These are phyloP conservation scores for Lithophane socia DNA, from an alignment of 2,888 invertebrate species.

Conservation along the genomic window DNA sequence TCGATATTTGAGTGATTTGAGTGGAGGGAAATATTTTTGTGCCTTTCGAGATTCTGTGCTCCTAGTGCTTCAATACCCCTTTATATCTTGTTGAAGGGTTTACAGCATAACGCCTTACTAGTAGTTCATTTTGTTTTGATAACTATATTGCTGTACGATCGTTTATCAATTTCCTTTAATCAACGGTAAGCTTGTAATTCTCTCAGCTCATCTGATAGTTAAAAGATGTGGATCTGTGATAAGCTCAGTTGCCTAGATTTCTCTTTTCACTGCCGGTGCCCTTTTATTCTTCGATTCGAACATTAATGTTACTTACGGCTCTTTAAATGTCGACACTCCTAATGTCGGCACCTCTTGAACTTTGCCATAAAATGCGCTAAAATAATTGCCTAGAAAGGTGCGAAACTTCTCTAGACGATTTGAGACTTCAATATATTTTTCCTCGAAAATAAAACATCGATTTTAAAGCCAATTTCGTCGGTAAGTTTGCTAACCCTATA, in stretches of 20 bases:
- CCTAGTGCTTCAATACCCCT: not conserved
- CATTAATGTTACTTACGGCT: conserved; percentile 43
- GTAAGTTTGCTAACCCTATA: conserved; percentile 58
- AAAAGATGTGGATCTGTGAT: conserved; percentile 35
- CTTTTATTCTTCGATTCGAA: conserved; percentile 36
- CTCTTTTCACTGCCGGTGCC: conserved; percentile 41
- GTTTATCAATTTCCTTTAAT: conserved; percentile 1
- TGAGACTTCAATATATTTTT: conserved; percentile 16
- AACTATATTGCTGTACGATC: not conserved
- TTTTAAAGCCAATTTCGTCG: conserved; percentile 17
- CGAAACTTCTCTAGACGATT: conserved; percentile 22
- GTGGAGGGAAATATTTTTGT: conserved; percentile 19
- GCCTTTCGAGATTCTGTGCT: conserved; percentile 1
- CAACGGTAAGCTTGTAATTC: conserved; percentile 11
- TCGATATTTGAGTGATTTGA: conserved; percentile 29
- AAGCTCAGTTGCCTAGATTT: conserved; percentile 27
- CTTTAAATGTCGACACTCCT: conserved; percentile 50
- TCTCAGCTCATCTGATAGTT: conserved; percentile 6
- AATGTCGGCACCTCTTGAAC: conserved; percentile 51
- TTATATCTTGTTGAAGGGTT: not conserved
- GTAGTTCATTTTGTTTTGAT: not conserved
- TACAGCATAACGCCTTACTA: not conserved
- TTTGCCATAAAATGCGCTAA: conserved; percentile 53
- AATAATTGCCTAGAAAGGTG: conserved; percentile 49
- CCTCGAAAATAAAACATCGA: conserved; percentile 20